Evolutionary conservation across 2,888 invertebrate species (phyloP).

Genomic region (Drosophila paranaensis): DNA sequence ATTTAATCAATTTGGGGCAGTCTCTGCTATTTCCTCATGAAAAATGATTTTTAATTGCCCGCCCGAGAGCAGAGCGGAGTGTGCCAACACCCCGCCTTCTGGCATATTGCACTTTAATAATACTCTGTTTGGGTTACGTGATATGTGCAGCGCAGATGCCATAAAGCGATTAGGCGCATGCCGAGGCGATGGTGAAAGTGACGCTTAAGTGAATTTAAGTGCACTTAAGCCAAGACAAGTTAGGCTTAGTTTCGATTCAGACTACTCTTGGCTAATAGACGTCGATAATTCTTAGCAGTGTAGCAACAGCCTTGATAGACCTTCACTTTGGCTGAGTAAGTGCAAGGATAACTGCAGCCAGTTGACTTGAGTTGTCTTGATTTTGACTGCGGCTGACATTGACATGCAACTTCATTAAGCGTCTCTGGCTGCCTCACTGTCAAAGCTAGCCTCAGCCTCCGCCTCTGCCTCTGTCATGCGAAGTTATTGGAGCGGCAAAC

Average conservation of each 20-base stretch:
- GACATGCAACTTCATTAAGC: conserved; percentile 77
- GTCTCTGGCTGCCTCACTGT: conserved; percentile 25
- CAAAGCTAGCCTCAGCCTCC: conserved; percentile 1
- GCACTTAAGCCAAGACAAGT: not conserved
- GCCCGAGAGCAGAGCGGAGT: conserved; percentile 6
- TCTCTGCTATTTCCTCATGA: conserved; percentile 64
- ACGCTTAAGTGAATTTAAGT: conserved; percentile 18
- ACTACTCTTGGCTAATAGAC: not conserved
- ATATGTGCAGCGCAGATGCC: conserved; percentile 46
- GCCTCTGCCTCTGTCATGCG: conserved; percentile 32
- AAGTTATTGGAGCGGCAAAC: conserved; percentile 77
- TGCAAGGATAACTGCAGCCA: conserved; percentile 73
- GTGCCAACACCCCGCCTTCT: conserved; percentile 51
- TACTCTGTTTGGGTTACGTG: conserved; percentile 62
- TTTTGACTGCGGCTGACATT: conserved; percentile 68
- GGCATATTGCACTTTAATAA: conserved; percentile 70
- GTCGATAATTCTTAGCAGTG: not conserved
- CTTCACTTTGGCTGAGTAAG: conserved; percentile 72
- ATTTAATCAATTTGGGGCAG: conserved; percentile 67
- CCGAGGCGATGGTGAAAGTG: conserved; percentile 19
- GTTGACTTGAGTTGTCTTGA: conserved; percentile 48
- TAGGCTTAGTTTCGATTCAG: not conserved
- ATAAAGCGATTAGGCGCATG: conserved; percentile 45
- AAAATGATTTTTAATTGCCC: conserved; percentile 75
- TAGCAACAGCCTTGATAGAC: conserved; percentile 60